phyloP scores from a whole-genome alignment of 2,888 invertebrate genomes.

The Leistus spinibarbis region DNA sequence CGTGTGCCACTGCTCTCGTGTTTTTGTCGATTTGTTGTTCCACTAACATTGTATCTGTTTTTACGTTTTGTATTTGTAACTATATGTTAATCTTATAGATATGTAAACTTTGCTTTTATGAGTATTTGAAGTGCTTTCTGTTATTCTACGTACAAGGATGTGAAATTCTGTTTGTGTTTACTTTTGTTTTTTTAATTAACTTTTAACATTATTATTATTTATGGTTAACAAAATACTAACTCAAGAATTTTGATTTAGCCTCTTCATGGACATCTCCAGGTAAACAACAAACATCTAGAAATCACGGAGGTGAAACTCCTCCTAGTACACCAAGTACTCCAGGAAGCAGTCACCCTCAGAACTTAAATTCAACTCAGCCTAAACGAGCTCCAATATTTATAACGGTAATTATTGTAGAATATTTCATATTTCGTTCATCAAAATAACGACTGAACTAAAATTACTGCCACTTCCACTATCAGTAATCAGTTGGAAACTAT shows the following conservation, averaged over 20 bases:
- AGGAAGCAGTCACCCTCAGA: slow-evolving; percentile 49
- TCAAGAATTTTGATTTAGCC: slow-evolving; percentile 1
- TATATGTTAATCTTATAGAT: not conserved
- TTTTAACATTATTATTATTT: not conserved
- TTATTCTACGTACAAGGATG: not conserved
- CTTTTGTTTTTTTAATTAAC: not conserved
- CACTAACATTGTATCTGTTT: slow-evolving; percentile 15
- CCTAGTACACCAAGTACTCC: slow-evolving; percentile 57
- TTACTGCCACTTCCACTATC: no score
- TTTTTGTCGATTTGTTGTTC: slow-evolving; percentile 1
- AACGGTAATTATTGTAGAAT: slow-evolving; percentile 68
- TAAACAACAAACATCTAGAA: slow-evolving; percentile 3
- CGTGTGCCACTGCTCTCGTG: not conserved
- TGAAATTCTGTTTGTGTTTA: not conserved
- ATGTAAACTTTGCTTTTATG: not conserved
- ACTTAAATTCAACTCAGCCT: slow-evolving; percentile 56
- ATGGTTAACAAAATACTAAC: not conserved
- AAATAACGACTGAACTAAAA: no score
- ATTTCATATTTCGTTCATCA: no score
- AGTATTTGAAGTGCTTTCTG: no score
- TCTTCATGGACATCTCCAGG: slow-evolving; percentile 31
- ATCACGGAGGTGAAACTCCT: slow-evolving; percentile 50
- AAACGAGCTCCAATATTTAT: slow-evolving; percentile 71
- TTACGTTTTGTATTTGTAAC: not conserved
- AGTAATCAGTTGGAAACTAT: no score